Evolutionary conservation across 2,888 invertebrate genomes (phyloP), one percentile per base, ranked within the genome.

Genomic region (Stenotaenia linearis): DNA sequence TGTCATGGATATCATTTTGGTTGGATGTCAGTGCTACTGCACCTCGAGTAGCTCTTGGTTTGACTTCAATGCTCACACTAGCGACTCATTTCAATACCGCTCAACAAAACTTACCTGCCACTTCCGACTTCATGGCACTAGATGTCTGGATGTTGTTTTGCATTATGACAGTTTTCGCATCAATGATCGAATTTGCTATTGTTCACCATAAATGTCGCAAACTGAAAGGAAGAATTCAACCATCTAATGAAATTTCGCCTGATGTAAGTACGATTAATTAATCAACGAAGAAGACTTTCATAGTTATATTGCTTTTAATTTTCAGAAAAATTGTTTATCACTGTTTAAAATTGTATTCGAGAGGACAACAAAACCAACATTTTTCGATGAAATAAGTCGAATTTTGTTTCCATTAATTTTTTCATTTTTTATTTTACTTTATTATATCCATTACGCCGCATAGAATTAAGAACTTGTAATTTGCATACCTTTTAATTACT

Each of bases 1-100:
- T 75, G 9, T 75, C 75, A 10, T 75, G 75, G 75, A 75, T 75
- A 7, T 35, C 75, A 12, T 75, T 75, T 75, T 75, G 75, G 75
- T 35, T 75, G 23, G 75, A 75, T 5, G 37, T 75, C n/a, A 32
- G 18, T 32, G 21, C 28, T 35, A 9, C 9, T 37, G 75, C 35
- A 0, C 75, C 75, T 1, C 32, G 75, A 75, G 35, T 75, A 9
- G 9, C 75, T 35, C 37, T 75, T 7, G 75, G 75, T 75, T 37
- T 75, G 32, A 75, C 75, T 21, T 75, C 75, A 21, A n/a, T 32
- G 75, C 37, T 75, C 21, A 75, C 75, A n/a, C 21, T 75, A 23
- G n/a, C n/a, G 7, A 75, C 75, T 21, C 75, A 75, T 35, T 75
- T 75, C 37, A 75, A 75, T 18, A 32, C 4, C 10, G 18, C 75